Evolutionary conservation across 1,140 invertebrate genomes (phyloP).

Genomic region (Heterodera carotae): DNA sequence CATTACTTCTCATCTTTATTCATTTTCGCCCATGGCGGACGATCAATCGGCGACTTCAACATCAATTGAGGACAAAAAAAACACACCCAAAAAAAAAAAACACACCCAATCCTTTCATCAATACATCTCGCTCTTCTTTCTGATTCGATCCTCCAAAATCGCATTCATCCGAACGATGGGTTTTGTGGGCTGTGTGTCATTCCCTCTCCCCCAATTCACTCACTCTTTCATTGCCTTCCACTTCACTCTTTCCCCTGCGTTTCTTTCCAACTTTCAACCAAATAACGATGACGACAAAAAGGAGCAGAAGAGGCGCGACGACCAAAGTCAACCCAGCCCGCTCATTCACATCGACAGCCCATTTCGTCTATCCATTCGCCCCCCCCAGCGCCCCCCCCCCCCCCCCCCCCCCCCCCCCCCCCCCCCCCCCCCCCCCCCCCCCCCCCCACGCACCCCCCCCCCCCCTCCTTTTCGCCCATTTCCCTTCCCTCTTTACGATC

Average conservation of each 20-base stretch:
- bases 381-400: no score
- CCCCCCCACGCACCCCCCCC: neutral
- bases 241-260: neutral
- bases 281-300: neutral
- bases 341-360: slow-evolving; percentile 1
- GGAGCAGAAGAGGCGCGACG: neutral
- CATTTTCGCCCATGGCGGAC: neutral
- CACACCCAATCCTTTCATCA: neutral
- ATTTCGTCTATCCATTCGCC: no score
- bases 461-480: no score
- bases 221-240: neutral
- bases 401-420: no score
- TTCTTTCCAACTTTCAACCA: neutral
- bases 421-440: no score
- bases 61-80: neutral
- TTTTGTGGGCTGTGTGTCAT: neutral
- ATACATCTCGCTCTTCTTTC: neutral
- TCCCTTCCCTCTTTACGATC: no score
- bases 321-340: neutral
- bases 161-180: neutral
- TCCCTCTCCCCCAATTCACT: no score
- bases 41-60: slow-evolving; percentile 1
- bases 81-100: neutral
- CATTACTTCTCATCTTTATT: neutral
- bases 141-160: slow-evolving; percentile 5